phyloP scores from a whole-genome alignment of 2,888 invertebrate species.

The Mesorhabditis belari region DNA sequence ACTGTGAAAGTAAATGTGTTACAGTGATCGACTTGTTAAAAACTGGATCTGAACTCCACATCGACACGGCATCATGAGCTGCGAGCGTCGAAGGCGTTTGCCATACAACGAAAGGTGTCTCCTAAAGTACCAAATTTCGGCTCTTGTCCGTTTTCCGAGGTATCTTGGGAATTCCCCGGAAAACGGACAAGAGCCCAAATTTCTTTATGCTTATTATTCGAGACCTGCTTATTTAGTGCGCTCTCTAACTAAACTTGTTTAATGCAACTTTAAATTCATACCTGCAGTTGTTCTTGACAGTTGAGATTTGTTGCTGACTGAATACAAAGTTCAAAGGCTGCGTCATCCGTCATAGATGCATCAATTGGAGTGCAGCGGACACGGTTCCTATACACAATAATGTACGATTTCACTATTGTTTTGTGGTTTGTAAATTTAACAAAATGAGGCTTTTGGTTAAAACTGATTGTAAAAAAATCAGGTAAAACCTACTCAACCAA shows the following conservation, averaged over 20 bases:
- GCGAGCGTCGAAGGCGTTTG: constrained; percentile 26
- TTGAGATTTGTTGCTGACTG: constrained; percentile 41
- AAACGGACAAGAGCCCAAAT: not conserved
- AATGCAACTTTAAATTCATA: too few species aligned
- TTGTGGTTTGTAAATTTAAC: not conserved
- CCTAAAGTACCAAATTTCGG: constrained; percentile 9
- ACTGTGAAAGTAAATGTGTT: constrained; percentile 54
- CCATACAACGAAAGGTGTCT: constrained; percentile 23
- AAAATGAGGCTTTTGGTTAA: not conserved
- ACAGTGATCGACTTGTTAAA: constrained; percentile 53
- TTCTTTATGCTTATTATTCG: not conserved
- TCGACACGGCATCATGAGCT: constrained; percentile 26
- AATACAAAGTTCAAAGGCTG: constrained; percentile 46
- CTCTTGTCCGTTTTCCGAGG: too few species aligned
- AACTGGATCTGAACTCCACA: constrained; percentile 17
- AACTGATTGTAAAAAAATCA: not conserved
- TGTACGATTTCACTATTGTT: not conserved
- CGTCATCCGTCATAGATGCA: constrained; percentile 21
- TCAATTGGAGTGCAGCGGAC: not conserved
- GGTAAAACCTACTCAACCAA: constrained; percentile 58
- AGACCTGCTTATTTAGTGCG: not conserved
- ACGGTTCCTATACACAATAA: not conserved
- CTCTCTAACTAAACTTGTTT: too few species aligned
- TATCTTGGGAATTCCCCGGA: too few species aligned
- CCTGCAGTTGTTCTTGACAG: constrained; percentile 30